Percentiles rank a stretch among this genome's conserved stretches.
These are phyloP conservation scores for Cherax destructor DNA, from an alignment of 1,140 invertebrate genomes.

Conservation along the genomic window DNA sequence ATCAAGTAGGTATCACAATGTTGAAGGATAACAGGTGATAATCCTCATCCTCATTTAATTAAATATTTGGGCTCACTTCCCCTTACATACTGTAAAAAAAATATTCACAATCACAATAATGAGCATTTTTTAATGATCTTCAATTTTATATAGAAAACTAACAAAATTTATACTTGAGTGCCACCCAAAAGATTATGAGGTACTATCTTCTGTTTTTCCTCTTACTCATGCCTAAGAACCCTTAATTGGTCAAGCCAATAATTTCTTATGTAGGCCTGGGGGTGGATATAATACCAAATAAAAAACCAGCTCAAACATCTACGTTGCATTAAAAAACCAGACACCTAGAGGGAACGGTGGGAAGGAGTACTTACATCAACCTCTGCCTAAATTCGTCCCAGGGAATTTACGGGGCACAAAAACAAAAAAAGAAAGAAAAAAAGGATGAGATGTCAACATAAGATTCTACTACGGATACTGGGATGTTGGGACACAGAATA, in stretches of 20 bases:
- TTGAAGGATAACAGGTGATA: background rate
- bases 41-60: background rate
- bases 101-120: no score
- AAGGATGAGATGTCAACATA: constrained; percentile 35
- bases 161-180: no score
- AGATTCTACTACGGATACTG: constrained; percentile 35
- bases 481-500: constrained; percentile 35
- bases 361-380: constrained; percentile 68
- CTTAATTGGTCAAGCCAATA: background rate
- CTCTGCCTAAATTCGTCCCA: constrained; percentile 68
- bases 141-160: no score
- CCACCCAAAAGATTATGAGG: background rate
- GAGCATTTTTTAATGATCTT: no score
- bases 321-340: constrained; percentile 39
- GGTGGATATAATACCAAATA: background rate
- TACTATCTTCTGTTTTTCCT: constrained; percentile 5
- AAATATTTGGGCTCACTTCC: background rate
- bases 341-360: constrained; percentile 57
- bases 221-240: background rate
- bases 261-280: background rate
- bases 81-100: background rate
- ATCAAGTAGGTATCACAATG: constrained; percentile 8
- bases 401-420: constrained; percentile 69
- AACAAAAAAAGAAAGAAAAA: constrained; percentile 48
- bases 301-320: constrained; percentile 42